These are phyloP conservation scores for Eudemis profundana DNA, from an alignment of 2,888 invertebrate genomes.

Conservation along the genomic window DNA sequence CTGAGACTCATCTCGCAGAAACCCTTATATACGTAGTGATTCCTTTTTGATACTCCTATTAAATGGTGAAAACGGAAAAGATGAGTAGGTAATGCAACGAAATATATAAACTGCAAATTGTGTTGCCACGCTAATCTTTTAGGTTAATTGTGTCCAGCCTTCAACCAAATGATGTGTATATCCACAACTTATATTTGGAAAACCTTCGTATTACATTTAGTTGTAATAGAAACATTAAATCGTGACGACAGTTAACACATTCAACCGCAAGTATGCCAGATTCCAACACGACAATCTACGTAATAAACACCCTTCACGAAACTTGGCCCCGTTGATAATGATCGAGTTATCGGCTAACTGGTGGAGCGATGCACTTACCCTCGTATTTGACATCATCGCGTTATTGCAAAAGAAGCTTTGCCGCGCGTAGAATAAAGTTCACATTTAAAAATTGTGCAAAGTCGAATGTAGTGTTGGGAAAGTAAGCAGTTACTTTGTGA, in stretches of 20 bases:
- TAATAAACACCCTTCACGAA: slow-evolving; percentile 67
- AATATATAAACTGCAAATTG: too few species aligned
- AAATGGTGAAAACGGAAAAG: too few species aligned
- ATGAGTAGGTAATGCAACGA: too few species aligned
- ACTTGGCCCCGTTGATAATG: slow-evolving; percentile 51
- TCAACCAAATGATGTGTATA: background rate
- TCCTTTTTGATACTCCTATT: too few species aligned
- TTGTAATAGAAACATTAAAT: slow-evolving; percentile 37
- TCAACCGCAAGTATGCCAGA: slow-evolving; percentile 60
- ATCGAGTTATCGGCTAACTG: slow-evolving; percentile 40
- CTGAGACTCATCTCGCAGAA: background rate
- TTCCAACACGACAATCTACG: slow-evolving; percentile 64
- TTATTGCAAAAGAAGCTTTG: background rate
- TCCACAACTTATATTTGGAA: background rate
- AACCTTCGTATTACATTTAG: slow-evolving; percentile 13
- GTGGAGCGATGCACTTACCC: slow-evolving; percentile 2
- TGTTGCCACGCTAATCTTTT: too few species aligned
- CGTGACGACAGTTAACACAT: slow-evolving; percentile 52
- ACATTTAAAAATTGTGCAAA: background rate
- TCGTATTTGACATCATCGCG: background rate
- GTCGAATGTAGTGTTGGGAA: background rate
- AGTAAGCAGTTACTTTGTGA: slow-evolving; percentile 17
- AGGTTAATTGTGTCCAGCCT: too few species aligned
- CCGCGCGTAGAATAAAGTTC: background rate
- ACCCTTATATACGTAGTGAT: too few species aligned